Conservation (phyloP, 2,797 vertebrate genomes). For the Chelidonichthys spinosus region DNA sequence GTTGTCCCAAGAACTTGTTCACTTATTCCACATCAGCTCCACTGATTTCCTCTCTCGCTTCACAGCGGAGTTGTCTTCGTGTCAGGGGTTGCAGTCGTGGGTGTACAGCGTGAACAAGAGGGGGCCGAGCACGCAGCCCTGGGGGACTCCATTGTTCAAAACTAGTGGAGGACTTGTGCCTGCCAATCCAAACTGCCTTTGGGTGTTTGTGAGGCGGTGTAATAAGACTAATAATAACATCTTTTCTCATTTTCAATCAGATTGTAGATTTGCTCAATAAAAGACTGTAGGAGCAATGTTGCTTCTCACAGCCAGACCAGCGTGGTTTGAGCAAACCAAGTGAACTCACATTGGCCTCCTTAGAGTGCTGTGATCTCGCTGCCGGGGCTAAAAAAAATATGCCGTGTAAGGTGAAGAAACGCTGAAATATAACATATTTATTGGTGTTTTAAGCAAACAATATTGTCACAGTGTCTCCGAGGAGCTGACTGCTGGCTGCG, state of each 20-base stretch:
- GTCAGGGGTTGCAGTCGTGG: too few relatives aligned
- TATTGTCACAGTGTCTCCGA: constrained; percentile 33
- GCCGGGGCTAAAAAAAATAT: constrained; percentile 47
- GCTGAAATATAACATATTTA: constrained; percentile 62
- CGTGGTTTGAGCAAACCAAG: constrained; percentile 8
- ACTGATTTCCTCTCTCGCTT: too few relatives aligned
- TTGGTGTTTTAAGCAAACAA: constrained; percentile 55
- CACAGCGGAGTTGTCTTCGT: too few relatives aligned
- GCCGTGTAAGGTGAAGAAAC: constrained; percentile 48
- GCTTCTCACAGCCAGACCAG: neutral
- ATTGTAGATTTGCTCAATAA: neutral
- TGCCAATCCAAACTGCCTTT: too few relatives aligned
- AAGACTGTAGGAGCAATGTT: neutral
- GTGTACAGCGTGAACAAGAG: too few relatives aligned
- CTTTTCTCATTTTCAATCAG: neutral
- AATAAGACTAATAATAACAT: neutral
- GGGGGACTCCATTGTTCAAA: too few relatives aligned
- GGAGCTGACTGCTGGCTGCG: constrained; percentile 29
- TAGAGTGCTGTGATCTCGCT: constrained; percentile 20
- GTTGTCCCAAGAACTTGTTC: too few relatives aligned
- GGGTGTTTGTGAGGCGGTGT: too few relatives aligned
- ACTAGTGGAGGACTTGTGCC: too few relatives aligned
- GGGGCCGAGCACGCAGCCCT: too few relatives aligned
- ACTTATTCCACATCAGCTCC: too few relatives aligned
- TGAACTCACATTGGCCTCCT: constrained; percentile 15